Base-by-base conservation (phyloP, 2,797 vertebrate genomes). In the Danio aesculapii region DNA sequence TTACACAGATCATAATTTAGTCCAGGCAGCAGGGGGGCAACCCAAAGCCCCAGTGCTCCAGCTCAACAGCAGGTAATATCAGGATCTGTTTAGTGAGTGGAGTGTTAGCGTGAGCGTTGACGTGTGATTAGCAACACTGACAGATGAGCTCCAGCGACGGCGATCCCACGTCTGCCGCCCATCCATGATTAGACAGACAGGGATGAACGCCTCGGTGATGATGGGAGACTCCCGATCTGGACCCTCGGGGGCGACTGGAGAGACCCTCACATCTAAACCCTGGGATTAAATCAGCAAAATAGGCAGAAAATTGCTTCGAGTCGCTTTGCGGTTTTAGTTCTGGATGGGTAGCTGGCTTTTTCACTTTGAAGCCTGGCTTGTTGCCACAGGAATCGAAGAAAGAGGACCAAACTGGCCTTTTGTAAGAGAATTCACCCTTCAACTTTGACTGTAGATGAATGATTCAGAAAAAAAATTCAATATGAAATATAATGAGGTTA, bases 221-320 rank as follows among this genome's bases (percentile, higher is more conserved):
- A 90, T 88, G 83, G 85, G 85, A 90, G 83, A 12, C 11, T 76
- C 89, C 84, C 58, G 83, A 86, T 86, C 86, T 85, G 69, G 79
- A 64, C 83, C 88, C 87, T 88, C 46, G 49, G 85, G 88, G 85
- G 75, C 79, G 75, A 80, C 19, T 13, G 78, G 72, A 68, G 66
- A 43, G 80, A 81, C 78, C 75, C 57, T 73, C 81, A 87, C 90
- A 88, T 91, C 88, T 88, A 89, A 92, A 92, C 89, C 89, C 84
- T 87, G 75, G 89, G 90, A 94, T 93, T 93, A 92, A 91, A 93
- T 93, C 89, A 88, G 91, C 88, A 90, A 93, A 93, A 94, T 89
- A 91, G 89, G 87, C 89, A 91, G 91, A 94, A 94, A 94, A 94
- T 94, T 92, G 91, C 91, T 90, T 91, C 91, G 90, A 92, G 91